These are phyloP conservation scores for Hylaea fasciaria DNA, from an alignment of 2,888 invertebrate genomes.

Conservation along the genomic window DNA sequence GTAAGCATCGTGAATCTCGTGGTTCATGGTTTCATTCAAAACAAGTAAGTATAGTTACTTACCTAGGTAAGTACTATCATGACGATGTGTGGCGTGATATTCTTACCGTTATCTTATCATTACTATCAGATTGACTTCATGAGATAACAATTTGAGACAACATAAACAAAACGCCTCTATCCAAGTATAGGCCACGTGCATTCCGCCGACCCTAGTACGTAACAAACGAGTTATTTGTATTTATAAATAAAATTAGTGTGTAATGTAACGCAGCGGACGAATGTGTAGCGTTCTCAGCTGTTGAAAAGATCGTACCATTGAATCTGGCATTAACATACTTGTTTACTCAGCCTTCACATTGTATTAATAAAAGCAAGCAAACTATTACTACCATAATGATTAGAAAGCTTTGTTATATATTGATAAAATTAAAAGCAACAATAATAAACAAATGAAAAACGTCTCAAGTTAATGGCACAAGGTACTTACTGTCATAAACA, in stretches of 20 bases:
- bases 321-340: slow-evolving; percentile 44
- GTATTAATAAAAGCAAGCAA: slow-evolving; percentile 6
- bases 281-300: slow-evolving; percentile 53
- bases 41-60: not conserved
- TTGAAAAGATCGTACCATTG: slow-evolving; percentile 50
- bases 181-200: slow-evolving; percentile 45
- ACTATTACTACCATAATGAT: not conserved
- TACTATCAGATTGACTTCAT: slow-evolving; percentile 40
- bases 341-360: slow-evolving; percentile 45
- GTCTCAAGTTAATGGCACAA: slow-evolving; percentile 29
- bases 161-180: slow-evolving; percentile 45
- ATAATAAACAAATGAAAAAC: slow-evolving; percentile 33
- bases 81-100: slow-evolving; percentile 43
- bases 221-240: slow-evolving; percentile 63
- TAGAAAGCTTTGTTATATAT: slow-evolving; percentile 6
- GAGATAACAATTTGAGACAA: slow-evolving; percentile 36
- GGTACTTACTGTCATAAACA: slow-evolving; percentile 69
- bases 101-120: slow-evolving; percentile 44
- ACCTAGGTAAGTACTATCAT: slow-evolving; percentile 14
- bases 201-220: slow-evolving; percentile 45
- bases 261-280: slow-evolving; percentile 45
- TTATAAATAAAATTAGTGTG: slow-evolving; percentile 60
- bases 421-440: slow-evolving; percentile 7
- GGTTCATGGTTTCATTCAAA: slow-evolving; percentile 22
- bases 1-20: slow-evolving; percentile 16